Percentiles rank a stretch among this genome's conserved stretches.
Evolutionary conservation across 1,140 invertebrate species (phyloP).

Genomic region (Oncopodura yosiiana): DNA sequence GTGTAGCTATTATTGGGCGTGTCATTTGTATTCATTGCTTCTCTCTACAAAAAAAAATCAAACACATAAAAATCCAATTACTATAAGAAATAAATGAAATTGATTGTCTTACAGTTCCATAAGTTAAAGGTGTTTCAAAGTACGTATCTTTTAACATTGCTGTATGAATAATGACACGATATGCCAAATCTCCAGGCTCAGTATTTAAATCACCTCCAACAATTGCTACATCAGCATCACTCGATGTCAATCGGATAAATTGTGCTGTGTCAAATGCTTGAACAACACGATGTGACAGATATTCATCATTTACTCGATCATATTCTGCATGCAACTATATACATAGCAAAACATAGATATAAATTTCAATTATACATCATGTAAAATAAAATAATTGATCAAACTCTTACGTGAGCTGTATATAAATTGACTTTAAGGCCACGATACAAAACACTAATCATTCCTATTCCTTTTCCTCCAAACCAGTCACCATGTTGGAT

Average conservation of each 20-base stretch:
- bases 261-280: conserved; percentile 91
- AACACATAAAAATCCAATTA: background rate
- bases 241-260: conserved; percentile 75
- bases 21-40: conserved; percentile 56
- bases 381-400: background rate
- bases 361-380: background rate
- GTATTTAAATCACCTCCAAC: conserved; percentile 89
- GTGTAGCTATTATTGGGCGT: conserved; percentile 75
- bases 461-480: conserved; percentile 88
- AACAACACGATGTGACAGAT: conserved; percentile 74
- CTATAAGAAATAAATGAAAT: background rate
- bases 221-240: conserved; percentile 66
- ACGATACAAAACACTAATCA: conserved; percentile 63
- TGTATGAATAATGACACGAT: conserved; percentile 48
- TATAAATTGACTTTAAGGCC: conserved; percentile 72
- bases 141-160: conserved; percentile 46
- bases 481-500: conserved; percentile 97
- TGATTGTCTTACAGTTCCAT: background rate
- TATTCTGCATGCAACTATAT: conserved; percentile 90
- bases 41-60: conserved; percentile 2
- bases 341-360: background rate
- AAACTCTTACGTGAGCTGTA: conserved; percentile 68
- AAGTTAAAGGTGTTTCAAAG: conserved; percentile 21
- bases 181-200: conserved; percentile 74
- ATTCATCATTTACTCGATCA: conserved; percentile 70